Evolutionary conservation across 2,113 vertebrate species (phyloP).

Genomic region (human): GRCh38 chr13:78184501-78185000

Average conservation of each 20-base stretch:
- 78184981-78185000: neutral
- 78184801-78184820: neutral
- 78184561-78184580: neutral
- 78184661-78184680: neutral
- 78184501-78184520: neutral
- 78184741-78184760: neutral
- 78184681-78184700: neutral
- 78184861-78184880: neutral
- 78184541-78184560: neutral
- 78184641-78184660: neutral
- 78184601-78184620: neutral
- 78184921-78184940: neutral
- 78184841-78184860: neutral
- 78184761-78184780: neutral
- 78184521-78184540: neutral
- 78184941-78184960: neutral
- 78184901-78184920: neutral
- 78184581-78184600: neutral
- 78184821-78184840: neutral
- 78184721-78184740: neutral
- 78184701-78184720: neutral
- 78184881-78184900: neutral
- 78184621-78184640: neutral
- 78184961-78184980: neutral
- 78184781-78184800: neutral